Conservation (phyloP, 1,140 invertebrate genomes). For the Nasonia vitripennis region DNA sequence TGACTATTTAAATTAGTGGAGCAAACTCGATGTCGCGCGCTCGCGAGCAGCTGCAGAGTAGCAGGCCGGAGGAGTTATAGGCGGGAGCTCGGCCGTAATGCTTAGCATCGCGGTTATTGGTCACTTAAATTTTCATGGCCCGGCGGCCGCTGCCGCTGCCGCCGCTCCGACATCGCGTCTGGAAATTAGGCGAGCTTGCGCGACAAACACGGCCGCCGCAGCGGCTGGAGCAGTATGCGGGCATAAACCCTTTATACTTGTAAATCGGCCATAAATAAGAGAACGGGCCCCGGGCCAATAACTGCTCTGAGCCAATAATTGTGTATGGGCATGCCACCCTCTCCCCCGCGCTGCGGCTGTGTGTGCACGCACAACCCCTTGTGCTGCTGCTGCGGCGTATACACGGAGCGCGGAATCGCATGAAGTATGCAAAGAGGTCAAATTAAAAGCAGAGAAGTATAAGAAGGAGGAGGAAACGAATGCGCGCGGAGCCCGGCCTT, state of each 20-base stretch:
- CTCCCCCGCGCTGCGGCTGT: not conserved
- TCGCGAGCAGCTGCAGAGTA: not conserved
- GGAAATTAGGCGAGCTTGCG: slow-evolving; percentile 25
- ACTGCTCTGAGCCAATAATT: slow-evolving; percentile 17
- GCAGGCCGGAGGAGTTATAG: not conserved
- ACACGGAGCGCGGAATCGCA: not conserved
- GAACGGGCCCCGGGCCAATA: slow-evolving; percentile 23
- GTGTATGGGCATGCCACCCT: not conserved
- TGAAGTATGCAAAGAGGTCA: slow-evolving; percentile 37
- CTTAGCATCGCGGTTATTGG: slow-evolving; percentile 42
- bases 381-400: not conserved
- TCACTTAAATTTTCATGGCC: slow-evolving; percentile 38
- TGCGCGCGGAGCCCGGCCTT: not conserved
- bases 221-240: not conserved
- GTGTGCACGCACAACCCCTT: not conserved
- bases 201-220: not conserved
- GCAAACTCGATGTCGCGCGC: slow-evolving; percentile 32
- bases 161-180: not conserved
- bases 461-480: not conserved
- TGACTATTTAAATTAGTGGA: slow-evolving; percentile 53
- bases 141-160: not conserved
- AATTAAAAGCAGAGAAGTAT: slow-evolving; percentile 43
- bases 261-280: slow-evolving; percentile 35
- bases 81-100: not conserved
- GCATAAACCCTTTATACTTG: slow-evolving; percentile 23